A percentile compares a stretch with the other conserved stretches of the same genome.
These are phyloP conservation scores for Macrotis lagotis DNA, from an alignment of 2,113 vertebrate genomes.

Conservation along the genomic window DNA sequence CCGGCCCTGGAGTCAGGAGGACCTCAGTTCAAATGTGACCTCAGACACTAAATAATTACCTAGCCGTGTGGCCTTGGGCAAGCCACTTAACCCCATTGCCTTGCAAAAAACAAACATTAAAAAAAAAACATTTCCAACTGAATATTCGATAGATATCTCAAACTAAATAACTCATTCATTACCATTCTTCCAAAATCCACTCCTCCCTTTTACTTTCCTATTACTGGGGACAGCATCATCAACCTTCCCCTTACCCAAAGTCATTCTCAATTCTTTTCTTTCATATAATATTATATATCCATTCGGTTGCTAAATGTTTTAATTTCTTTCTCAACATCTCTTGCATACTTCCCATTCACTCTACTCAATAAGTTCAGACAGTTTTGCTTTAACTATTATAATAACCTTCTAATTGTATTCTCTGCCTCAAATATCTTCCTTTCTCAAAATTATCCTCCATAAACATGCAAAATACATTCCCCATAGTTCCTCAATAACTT, in stretches of 20 bases:
- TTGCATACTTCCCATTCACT: neutral
- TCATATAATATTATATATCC: neutral
- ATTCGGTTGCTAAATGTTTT: neutral
- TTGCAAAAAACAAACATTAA: too few species aligned
- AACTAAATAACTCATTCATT: neutral
- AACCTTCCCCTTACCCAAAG: neutral
- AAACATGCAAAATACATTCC: neutral
- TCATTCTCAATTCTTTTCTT: neutral
- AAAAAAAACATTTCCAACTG: neutral
- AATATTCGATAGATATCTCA: neutral
- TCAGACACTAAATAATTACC: too few species aligned
- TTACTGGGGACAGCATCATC: neutral
- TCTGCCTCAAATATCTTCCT: neutral
- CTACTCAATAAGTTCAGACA: too few species aligned
- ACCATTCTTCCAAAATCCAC: neutral
- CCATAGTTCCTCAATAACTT: neutral
- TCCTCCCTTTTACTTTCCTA: neutral
- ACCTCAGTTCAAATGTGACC: too few species aligned
- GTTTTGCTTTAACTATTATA: neutral
- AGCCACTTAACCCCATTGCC: too few species aligned
- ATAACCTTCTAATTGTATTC: neutral
- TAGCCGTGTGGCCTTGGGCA: too few species aligned
- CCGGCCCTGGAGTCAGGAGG: too few species aligned
- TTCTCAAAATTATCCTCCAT: conserved; percentile 1
- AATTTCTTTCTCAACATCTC: neutral